A percentile compares a stretch with the other conserved stretches of the same genome.
Conservation (phyloP, 2,888 invertebrate genomes). For the Rotaria macrura region DNA sequence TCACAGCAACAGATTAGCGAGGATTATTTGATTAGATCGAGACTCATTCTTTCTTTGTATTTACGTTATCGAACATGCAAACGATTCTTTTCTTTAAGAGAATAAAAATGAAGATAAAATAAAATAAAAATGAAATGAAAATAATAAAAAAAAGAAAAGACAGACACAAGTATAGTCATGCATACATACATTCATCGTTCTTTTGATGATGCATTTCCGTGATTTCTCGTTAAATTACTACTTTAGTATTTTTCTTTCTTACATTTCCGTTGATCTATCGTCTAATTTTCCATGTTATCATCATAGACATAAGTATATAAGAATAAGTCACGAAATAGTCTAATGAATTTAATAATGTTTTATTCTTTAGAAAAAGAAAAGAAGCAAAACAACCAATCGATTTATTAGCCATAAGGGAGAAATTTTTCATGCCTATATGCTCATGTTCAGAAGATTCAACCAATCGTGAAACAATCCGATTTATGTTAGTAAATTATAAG, state of each 20-base stretch:
- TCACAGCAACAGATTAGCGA: background rate
- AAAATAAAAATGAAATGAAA: background rate
- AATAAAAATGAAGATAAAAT: too few relatives aligned
- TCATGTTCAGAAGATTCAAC: background rate
- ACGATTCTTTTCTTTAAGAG: background rate
- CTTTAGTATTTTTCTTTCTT: background rate
- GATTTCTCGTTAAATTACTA: background rate
- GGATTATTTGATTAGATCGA: constrained; percentile 11
- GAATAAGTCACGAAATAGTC: background rate
- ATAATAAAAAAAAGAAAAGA: background rate
- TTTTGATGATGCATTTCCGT: constrained; percentile 15
- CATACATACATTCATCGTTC: background rate
- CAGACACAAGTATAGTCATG: background rate
- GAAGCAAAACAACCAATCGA: background rate
- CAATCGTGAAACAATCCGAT: constrained; percentile 8
- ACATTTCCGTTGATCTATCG: background rate
- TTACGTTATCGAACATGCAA: background rate
- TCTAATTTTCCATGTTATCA: background rate
- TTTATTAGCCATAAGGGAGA: background rate
- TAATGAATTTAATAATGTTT: background rate
- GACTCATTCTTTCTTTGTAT: background rate
- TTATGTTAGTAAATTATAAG: background rate
- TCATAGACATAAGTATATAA: background rate
- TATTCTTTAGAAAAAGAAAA: background rate
- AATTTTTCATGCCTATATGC: background rate